phyloP scores from a whole-genome alignment of 1,140 invertebrate species.

The Thrips palmi region DNA sequence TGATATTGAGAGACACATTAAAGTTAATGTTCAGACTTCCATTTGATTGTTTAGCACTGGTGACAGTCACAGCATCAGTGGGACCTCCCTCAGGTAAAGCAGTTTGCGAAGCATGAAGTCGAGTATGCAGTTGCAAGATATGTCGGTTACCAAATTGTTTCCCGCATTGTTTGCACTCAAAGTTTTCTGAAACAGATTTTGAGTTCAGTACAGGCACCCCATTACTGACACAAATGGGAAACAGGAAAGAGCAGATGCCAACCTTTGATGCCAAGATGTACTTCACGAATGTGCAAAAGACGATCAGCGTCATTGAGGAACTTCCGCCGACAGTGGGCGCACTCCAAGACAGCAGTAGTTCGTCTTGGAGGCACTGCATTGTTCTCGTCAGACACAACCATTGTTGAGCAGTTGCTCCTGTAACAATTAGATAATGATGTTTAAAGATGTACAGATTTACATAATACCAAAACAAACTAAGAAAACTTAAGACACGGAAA shows the following conservation, averaged over 20 bases:
- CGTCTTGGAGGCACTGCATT: too few relatives aligned
- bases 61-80: neutral
- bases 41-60: constrained; percentile 3
- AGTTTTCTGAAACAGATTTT: constrained; percentile 3
- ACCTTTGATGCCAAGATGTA: constrained; percentile 1
- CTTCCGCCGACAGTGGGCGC: constrained; percentile 2
- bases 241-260: too few relatives aligned
- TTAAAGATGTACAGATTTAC: too few relatives aligned
- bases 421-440: too few relatives aligned
- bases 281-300: neutral
- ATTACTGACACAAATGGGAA: neutral
- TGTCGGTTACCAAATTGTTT: constrained; percentile 11
- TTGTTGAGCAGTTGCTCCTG: too few relatives aligned
- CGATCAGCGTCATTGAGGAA: constrained; percentile 5
- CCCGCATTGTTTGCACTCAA: constrained; percentile 9
- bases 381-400: too few relatives aligned
- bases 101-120: constrained; percentile 5
- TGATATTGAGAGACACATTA: neutral
- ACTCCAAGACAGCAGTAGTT: too few relatives aligned
- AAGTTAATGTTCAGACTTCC: neutral
- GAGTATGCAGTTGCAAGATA: constrained; percentile 1
- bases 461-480: too few relatives aligned
- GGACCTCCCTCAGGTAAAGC: constrained; percentile 1
- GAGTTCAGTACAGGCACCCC: neutral
- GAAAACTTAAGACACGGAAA: too few relatives aligned